Evolutionary conservation across 1,140 invertebrate species (phyloP).

Genomic region (Euschistus heros): DNA sequence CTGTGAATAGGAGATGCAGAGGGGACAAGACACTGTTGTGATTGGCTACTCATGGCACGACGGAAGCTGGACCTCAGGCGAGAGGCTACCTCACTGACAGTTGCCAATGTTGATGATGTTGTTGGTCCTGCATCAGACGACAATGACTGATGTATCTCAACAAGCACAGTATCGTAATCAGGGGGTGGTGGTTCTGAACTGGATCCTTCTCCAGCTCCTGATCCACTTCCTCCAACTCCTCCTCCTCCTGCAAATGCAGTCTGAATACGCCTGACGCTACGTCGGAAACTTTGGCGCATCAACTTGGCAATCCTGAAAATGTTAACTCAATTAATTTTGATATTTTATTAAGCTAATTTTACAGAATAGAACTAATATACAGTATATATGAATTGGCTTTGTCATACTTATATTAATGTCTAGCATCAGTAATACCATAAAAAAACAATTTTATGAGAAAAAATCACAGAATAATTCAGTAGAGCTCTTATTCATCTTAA

Average conservation of each 20-base stretch:
- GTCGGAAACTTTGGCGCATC: constrained; percentile 62
- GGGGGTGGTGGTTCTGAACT: constrained; percentile 45
- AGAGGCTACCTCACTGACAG: constrained; percentile 46
- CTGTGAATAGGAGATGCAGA: constrained; percentile 45
- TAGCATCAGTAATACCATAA: too few species aligned
- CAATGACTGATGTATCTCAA: constrained; percentile 43
- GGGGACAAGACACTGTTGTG: constrained; percentile 44
- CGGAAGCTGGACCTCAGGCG: constrained; percentile 47
- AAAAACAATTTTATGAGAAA: too few species aligned
- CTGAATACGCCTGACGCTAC: constrained; percentile 60
- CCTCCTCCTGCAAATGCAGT: constrained; percentile 40
- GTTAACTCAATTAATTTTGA: too few species aligned
- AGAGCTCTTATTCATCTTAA: too few species aligned
- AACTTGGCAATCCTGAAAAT: constrained; percentile 58
- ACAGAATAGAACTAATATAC: too few species aligned
- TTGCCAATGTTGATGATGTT: constrained; percentile 37
- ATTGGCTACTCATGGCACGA: constrained; percentile 30
- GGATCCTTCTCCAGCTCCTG: constrained; percentile 37
- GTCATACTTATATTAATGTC: too few species aligned
- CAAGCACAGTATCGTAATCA: constrained; percentile 50
- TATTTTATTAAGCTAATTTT: too few species aligned
- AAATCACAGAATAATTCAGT: too few species aligned
- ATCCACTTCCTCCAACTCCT: constrained; percentile 25
- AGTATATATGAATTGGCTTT: too few species aligned
- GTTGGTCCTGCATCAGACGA: constrained; percentile 26